Percentiles rank a stretch among this genome's conserved stretches.
These are phyloP conservation scores for Agrilus planipennis DNA, from an alignment of 1,140 invertebrate genomes.

Conservation along the genomic window DNA sequence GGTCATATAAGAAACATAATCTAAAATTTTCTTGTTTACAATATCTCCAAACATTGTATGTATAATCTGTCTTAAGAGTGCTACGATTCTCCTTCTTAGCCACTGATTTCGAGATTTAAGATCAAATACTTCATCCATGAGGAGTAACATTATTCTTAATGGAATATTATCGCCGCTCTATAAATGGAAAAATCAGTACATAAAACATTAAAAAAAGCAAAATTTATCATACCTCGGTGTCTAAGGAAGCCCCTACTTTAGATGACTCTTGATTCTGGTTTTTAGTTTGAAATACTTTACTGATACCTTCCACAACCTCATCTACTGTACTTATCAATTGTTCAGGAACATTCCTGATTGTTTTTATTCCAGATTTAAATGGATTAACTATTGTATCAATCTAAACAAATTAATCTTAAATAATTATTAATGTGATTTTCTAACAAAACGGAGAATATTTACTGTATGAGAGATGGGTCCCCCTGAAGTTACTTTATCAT, in stretches of 20 bases:
- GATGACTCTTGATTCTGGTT: slow-evolving; percentile 22
- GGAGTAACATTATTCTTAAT: slow-evolving; percentile 67
- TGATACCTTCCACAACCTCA: slow-evolving; percentile 62
- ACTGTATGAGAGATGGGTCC: slow-evolving; percentile 48
- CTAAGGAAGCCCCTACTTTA: slow-evolving; percentile 50
- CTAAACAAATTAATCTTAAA: slow-evolving; percentile 38
- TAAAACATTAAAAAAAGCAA: not conserved
- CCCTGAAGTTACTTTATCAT: slow-evolving; percentile 52
- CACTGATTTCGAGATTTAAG: slow-evolving; percentile 78
- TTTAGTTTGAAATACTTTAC: slow-evolving; percentile 34
- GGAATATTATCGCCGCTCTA: slow-evolving; percentile 76
- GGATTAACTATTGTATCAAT: slow-evolving; percentile 71
- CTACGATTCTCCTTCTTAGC: slow-evolving; percentile 70
- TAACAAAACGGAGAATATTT: slow-evolving; percentile 10
- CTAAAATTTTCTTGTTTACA: slow-evolving; percentile 80
- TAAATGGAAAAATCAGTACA: slow-evolving; percentile 12
- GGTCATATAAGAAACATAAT: slow-evolving; percentile 80
- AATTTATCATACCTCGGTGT: slow-evolving; percentile 40
- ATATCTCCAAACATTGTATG: slow-evolving; percentile 76
- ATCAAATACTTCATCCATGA: slow-evolving; percentile 90
- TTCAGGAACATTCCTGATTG: slow-evolving; percentile 71
- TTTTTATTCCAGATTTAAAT: slow-evolving; percentile 67
- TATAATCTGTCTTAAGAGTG: slow-evolving; percentile 64
- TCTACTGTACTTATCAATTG: slow-evolving; percentile 71
- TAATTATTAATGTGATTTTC: no score